phyloP scores from a whole-genome alignment of 2,113 vertebrate species.

The Cinclus mexicanus region DNA sequence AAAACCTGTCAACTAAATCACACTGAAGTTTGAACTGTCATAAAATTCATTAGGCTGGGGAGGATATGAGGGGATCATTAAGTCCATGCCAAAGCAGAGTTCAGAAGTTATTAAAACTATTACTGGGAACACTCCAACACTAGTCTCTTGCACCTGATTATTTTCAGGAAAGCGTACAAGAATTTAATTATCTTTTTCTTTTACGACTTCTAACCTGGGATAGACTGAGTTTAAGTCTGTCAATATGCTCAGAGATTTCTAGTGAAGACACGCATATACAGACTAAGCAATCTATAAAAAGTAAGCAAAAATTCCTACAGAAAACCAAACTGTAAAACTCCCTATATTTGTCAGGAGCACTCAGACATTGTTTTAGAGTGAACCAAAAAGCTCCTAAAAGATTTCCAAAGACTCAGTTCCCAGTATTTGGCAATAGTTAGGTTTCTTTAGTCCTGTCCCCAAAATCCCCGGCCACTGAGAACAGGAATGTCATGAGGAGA shows the following conservation, averaged over 20 bases:
- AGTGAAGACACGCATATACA: background rate
- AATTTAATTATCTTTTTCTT: background rate
- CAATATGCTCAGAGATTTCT: background rate
- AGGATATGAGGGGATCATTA: background rate
- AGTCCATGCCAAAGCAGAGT: background rate
- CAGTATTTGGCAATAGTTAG: background rate
- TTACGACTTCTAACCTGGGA: background rate
- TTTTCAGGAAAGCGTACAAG: background rate
- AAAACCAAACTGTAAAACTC: background rate
- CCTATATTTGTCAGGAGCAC: background rate
- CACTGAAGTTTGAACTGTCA: background rate
- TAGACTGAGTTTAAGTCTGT: background rate
- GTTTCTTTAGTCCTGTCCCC: background rate
- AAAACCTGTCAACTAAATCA: background rate
- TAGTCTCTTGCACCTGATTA: background rate
- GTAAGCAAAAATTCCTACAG: background rate
- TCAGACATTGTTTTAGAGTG: background rate
- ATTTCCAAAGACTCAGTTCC: background rate
- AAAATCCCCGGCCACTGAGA: background rate
- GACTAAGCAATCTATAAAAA: background rate
- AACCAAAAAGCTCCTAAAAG: background rate
- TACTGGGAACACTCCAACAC: background rate
- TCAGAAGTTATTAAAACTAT: background rate
- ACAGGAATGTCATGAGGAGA: rapidly evolving
- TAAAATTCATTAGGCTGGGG: background rate